These are phyloP conservation scores for Slavum lentiscoides DNA, from an alignment of 2,888 invertebrate genomes.

Conservation along the genomic window DNA sequence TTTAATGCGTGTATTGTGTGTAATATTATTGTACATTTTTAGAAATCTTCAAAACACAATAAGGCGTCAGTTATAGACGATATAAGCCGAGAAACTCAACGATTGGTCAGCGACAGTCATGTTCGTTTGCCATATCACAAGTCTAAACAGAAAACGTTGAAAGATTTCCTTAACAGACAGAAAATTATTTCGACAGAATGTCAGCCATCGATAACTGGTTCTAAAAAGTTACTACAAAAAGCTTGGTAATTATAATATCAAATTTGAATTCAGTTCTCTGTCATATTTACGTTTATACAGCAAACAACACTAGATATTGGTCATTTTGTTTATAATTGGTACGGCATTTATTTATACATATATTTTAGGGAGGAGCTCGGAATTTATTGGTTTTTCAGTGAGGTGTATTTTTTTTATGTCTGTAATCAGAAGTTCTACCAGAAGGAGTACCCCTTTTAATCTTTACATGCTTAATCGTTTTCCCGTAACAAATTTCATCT, in stretches of 20 bases:
- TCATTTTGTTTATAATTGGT: too few relatives aligned
- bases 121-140: constrained; percentile 83
- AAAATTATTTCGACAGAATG: constrained; percentile 59
- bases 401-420: too few relatives aligned
- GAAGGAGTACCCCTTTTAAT: too few relatives aligned
- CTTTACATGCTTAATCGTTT: too few relatives aligned
- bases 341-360: too few relatives aligned
- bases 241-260: constrained; percentile 64
- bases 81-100: constrained; percentile 82
- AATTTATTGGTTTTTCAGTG: too few relatives aligned
- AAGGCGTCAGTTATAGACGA: constrained; percentile 61
- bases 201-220: constrained; percentile 43
- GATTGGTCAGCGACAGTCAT: constrained; percentile 75
- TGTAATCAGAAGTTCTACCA: too few relatives aligned
- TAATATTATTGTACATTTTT: not conserved
- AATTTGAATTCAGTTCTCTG: too few relatives aligned
- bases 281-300: too few relatives aligned
- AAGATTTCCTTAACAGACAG: constrained; percentile 73
- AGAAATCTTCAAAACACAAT: constrained; percentile 23
- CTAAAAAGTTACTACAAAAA: constrained; percentile 61
- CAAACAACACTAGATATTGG: too few relatives aligned
- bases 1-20: not conserved
- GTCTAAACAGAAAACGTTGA: constrained; percentile 76
- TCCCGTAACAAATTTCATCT: too few relatives aligned
- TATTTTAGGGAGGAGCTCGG: too few relatives aligned